phyloP scores from a whole-genome alignment of 2,888 invertebrate species.

The Tyria jacobaeae region DNA sequence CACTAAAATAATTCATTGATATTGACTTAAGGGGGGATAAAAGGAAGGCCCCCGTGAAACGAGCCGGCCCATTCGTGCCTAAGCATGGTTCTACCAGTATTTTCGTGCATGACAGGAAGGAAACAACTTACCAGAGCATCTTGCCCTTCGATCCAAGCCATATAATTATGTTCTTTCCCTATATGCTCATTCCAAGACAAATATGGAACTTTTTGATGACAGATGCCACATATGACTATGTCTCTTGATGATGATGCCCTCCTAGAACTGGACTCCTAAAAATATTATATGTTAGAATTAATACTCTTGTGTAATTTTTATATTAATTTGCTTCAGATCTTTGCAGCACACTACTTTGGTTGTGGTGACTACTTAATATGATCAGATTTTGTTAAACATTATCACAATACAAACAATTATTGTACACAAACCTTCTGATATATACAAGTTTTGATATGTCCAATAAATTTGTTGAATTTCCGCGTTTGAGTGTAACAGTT shows the following conservation, averaged over 20 bases:
- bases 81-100: no score
- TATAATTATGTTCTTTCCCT: slow-evolving; percentile 54
- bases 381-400: neutral
- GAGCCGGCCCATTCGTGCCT: no score
- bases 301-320: neutral
- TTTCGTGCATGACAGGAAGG: no score
- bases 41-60: no score
- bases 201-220: slow-evolving; percentile 32
- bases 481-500: slow-evolving; percentile 54
- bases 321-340: neutral
- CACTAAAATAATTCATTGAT: no score
- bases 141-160: slow-evolving; percentile 58
- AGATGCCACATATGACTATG: slow-evolving; percentile 38
- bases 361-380: neutral
- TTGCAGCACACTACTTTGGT: neutral
- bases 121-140: slow-evolving; percentile 49
- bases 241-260: slow-evolving; percentile 18
- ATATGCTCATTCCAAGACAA: slow-evolving; percentile 58
- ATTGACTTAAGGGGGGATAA: no score
- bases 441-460: slow-evolving; percentile 55
- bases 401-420: neutral
- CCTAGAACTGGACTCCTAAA: slow-evolving; percentile 22
- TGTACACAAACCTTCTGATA: slow-evolving; percentile 39
- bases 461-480: slow-evolving; percentile 48
- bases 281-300: neutral